Conservation (phyloP, 2,797 vertebrate species). For the Naso thynnoides region DNA sequence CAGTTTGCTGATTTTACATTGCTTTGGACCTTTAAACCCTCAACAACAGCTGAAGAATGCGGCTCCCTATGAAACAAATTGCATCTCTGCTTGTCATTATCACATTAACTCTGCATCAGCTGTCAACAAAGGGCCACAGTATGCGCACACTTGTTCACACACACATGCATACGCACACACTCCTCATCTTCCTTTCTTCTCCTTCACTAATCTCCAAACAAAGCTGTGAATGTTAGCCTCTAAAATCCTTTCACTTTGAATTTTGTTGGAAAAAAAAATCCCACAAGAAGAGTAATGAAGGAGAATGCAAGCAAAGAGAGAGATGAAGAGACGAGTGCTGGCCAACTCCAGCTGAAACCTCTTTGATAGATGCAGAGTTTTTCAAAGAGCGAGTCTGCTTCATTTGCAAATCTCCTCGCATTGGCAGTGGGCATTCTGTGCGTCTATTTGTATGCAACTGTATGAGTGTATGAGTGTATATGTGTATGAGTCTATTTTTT, state of each 20-base stretch:
- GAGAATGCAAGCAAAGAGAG: constrained; percentile 53
- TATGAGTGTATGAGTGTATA: constrained; percentile 14
- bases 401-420: constrained; percentile 64
- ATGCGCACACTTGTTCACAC: constrained; percentile 13
- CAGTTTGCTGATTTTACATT: constrained; percentile 50
- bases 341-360: constrained; percentile 70
- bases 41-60: constrained; percentile 40
- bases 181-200: constrained; percentile 57
- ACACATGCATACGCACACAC: constrained; percentile 25
- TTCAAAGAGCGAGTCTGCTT: constrained; percentile 57
- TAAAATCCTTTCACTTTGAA: constrained; percentile 72
- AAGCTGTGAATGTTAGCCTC: constrained; percentile 71
- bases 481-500: constrained; percentile 16
- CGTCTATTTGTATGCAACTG: constrained; percentile 44
- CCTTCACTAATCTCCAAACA: constrained; percentile 75
- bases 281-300: constrained; percentile 57
- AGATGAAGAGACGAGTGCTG: constrained; percentile 57
- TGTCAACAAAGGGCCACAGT: constrained; percentile 66
- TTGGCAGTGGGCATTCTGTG: constrained; percentile 31
- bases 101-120: constrained; percentile 71
- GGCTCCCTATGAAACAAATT: constrained; percentile 67
- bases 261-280: constrained; percentile 52
- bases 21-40: constrained; percentile 60
- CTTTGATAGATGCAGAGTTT: constrained; percentile 69
- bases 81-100: constrained; percentile 72